Evolutionary conservation across 2,113 vertebrate species (phyloP).

Genomic region (Aldabrachelys gigantea): DNA sequence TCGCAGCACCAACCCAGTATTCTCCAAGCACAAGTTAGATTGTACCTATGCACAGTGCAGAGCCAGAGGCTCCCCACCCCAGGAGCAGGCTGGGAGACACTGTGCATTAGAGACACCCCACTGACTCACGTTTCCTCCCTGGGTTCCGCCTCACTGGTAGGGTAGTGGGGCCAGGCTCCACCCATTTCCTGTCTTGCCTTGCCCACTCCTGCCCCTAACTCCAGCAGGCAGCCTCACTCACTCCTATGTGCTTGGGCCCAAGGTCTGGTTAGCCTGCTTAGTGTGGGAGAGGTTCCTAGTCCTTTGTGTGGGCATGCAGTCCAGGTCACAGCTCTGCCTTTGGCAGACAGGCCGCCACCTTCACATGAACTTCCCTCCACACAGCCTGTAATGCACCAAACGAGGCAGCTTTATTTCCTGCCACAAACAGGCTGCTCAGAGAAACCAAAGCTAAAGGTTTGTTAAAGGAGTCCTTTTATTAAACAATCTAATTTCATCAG

Average conservation of each 20-base stretch:
- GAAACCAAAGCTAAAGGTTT: neutral
- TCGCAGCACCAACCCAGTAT: neutral
- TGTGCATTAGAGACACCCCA: neutral
- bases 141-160: neutral
- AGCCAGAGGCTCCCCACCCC: fast-evolving
- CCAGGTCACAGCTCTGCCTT: neutral
- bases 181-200: fast-evolving
- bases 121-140: neutral
- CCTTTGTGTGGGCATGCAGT: neutral
- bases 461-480: neutral
- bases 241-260: neutral
- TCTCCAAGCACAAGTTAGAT: neutral
- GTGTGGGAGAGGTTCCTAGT: neutral
- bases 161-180: neutral
- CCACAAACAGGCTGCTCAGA: neutral
- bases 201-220: neutral
- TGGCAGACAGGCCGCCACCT: neutral
- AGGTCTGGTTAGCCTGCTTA: neutral
- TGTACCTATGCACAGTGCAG: neutral
- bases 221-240: neutral
- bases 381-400: neutral
- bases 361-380: fast-evolving
- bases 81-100: fast-evolving
- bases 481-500: neutral
- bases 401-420: neutral